phyloP scores from a whole-genome alignment of 1,140 invertebrate species.

The Apolygus lucorum region DNA sequence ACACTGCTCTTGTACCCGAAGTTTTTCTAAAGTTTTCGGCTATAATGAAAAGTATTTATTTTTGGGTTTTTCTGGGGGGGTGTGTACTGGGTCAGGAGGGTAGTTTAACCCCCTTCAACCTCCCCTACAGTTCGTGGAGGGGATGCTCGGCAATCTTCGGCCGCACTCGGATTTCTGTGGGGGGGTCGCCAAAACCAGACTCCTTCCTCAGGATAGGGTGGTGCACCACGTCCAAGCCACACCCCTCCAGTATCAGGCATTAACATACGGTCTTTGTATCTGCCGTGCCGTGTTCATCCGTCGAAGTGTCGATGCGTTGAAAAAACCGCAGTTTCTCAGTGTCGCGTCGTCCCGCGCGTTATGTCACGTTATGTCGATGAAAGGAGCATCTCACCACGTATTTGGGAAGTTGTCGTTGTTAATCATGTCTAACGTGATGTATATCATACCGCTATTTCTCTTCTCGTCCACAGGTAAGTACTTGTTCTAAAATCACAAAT shows the following conservation, averaged over 20 bases:
- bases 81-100: not conserved
- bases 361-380: not conserved
- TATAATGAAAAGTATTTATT: too few species aligned
- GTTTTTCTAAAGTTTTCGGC: too few species aligned
- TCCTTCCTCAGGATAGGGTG: not conserved
- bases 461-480: slow-evolving; percentile 11
- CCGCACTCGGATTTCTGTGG: not conserved
- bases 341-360: not conserved
- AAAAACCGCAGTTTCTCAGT: too few species aligned
- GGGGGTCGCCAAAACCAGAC: not conserved
- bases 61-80: not conserved
- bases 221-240: not conserved
- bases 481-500: not conserved
- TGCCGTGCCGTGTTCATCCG: not conserved
- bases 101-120: not conserved
- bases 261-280: not conserved
- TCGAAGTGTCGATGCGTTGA: too few species aligned
- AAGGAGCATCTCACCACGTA: not conserved
- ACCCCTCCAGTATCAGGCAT: not conserved
- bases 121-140: not conserved
- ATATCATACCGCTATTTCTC: slow-evolving; percentile 3
- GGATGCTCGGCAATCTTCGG: not conserved
- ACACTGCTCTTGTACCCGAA: too few species aligned
- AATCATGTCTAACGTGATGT: slow-evolving; percentile 1
- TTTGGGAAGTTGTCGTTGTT: not conserved